Base-by-base conservation (phyloP, 2,113 vertebrate species). In the Andinoacara biseriatus region DNA sequence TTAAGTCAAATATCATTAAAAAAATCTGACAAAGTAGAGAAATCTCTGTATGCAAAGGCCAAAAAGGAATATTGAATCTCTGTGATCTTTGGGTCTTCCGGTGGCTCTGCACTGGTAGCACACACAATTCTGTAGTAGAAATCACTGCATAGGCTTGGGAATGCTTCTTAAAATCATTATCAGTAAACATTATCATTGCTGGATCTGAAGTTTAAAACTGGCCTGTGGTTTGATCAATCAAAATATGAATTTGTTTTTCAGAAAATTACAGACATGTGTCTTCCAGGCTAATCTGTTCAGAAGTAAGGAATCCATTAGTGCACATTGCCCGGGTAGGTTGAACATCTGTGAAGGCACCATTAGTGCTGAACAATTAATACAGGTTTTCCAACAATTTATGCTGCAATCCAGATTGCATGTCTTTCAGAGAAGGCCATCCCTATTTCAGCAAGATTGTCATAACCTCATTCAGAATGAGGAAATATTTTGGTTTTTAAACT, bases 381-480 rank as follows among this genome's bases (percentile, higher is more conserved):
- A 49, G 46, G 46, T 15, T 49, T 49, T 49, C 40, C 6, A 49
- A 15, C 14, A 49, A 49, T 15, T 17, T 49, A 17, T 49, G 15
- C 6, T 69, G 17, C 10, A 43, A 31, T 72, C 5, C 43, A 72
- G 20, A 52, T 20, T 15, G 20, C 7, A 11, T 2, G 15, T 69
- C 38, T 69, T 52, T 52, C 65, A 29, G 43, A 5, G 65, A 20
- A 52, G 24, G 5, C 10, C 43, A 20, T 72, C 0, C 11, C 40
- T 72, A n/a, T 29, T 72, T 46, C 17, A 52, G 29, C 20, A 9
- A 33, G 67, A 72, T 33, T 6, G 33, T 72, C 13, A 3, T 10
- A 72, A 54, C 46, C 26, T 72, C 26, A 72, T 29, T 72, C 26
- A 72, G 67, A 72, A 72, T 31, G 46, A 72, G 46, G 65, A 72